A percentile compares a stretch with the other conserved stretches of the same genome.
These are phyloP conservation scores for Hydrotaea cyrtoneurina DNA, from an alignment of 2,888 invertebrate species.

Conservation along the genomic window DNA sequence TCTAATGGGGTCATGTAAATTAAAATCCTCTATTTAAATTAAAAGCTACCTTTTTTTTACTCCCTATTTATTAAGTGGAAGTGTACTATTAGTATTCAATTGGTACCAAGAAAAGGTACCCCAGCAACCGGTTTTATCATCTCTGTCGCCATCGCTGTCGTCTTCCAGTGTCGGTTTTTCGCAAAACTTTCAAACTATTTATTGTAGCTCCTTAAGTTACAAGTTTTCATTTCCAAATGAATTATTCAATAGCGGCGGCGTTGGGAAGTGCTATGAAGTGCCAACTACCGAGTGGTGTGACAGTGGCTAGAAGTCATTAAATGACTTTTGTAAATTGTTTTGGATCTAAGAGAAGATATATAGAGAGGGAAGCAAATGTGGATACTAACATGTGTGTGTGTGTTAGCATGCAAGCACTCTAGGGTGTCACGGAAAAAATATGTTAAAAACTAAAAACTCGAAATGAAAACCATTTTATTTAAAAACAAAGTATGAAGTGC, in stretches of 20 bases:
- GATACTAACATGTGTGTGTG: constrained; percentile 2
- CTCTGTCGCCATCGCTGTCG: not conserved
- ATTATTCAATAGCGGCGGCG: constrained; percentile 32
- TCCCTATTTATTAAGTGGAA: no score
- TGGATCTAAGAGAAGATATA: not conserved
- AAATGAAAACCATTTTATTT: no score
- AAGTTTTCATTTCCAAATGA: constrained; percentile 44
- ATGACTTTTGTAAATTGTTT: constrained; percentile 37
- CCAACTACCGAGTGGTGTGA: not conserved
- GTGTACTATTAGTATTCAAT: no score
- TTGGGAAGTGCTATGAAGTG: not conserved
- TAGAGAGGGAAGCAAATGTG: not conserved
- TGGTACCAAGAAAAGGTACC: no score
- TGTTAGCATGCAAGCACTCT: no score
- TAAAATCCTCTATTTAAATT: no score
- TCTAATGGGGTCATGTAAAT: no score
- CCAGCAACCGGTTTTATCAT: no score
- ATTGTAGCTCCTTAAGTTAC: constrained; percentile 42
- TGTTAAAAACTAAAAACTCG: no score
- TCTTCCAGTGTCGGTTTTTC: not conserved
- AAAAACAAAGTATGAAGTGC: no score
- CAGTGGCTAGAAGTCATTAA: constrained; percentile 36
- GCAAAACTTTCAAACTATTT: constrained; percentile 34
- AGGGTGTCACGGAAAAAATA: no score
- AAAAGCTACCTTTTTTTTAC: no score